These are phyloP conservation scores for Micropoecilia bifurca DNA, from an alignment of 2,797 vertebrate species.

Conservation along the genomic window DNA sequence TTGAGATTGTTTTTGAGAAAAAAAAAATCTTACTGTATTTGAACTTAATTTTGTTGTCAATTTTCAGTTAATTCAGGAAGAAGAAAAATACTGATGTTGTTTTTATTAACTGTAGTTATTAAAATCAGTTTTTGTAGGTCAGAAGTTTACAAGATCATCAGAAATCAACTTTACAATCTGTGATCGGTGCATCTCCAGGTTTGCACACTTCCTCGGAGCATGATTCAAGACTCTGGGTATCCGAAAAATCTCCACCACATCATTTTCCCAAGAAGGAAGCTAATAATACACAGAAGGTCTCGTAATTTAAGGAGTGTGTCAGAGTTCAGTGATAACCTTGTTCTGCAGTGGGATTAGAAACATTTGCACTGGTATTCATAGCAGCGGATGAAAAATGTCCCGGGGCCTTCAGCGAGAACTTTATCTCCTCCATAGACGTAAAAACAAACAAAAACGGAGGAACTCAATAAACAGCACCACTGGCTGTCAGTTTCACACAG, in stretches of 20 bases:
- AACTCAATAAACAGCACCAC: conserved; percentile 55
- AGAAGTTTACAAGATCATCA: background rate
- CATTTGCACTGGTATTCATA: conserved; percentile 79
- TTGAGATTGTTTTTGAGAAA: background rate
- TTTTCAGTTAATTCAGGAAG: background rate
- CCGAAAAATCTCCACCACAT: conserved; percentile 26
- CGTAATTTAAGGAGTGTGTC: conserved; percentile 59
- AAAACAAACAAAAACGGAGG: conserved; percentile 69
- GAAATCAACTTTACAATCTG: background rate
- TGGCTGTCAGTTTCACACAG: conserved; percentile 52
- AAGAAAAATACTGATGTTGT: background rate
- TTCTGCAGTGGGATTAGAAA: conserved; percentile 75
- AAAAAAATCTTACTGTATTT: background rate
- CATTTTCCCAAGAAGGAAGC: conserved; percentile 53
- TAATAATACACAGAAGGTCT: conserved; percentile 69
- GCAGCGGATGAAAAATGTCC: conserved; percentile 66
- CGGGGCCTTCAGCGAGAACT: conserved; percentile 69
- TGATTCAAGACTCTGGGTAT: conserved; percentile 33
- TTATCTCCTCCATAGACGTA: conserved; percentile 67
- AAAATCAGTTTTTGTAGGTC: background rate
- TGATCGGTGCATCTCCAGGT: background rate
- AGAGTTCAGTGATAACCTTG: conserved; percentile 72
- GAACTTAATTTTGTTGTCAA: background rate
- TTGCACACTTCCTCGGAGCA: conserved; percentile 7
- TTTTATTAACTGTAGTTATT: background rate